Evolutionary conservation across 2,888 invertebrate species (phyloP).

Genomic region (Rhaphigaster nebulosa): DNA sequence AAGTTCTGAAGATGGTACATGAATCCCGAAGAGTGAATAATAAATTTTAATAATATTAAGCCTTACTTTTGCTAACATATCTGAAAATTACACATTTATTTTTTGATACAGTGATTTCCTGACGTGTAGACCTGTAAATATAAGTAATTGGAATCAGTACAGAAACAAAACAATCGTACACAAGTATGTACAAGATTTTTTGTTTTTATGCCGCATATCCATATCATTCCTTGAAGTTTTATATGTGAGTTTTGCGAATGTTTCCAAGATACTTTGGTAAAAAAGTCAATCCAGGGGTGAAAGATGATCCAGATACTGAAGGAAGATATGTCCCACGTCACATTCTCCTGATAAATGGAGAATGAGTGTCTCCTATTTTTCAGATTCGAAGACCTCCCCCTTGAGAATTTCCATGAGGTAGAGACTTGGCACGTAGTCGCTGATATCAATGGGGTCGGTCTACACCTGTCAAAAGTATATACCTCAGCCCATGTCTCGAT

Average conservation of each 20-base stretch:
- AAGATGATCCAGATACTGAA: background rate
- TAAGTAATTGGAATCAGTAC: too few species aligned
- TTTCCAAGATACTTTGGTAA: background rate
- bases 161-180: background rate
- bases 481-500: background rate
- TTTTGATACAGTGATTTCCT: too few species aligned
- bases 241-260: background rate
- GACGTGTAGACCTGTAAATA: too few species aligned
- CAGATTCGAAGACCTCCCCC: background rate
- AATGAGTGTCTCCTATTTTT: background rate
- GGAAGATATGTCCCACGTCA: background rate
- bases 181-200: background rate
- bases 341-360: conserved; percentile 5
- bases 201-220: background rate
- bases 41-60: too few species aligned
- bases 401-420: background rate
- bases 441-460: background rate
- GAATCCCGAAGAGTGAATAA: too few species aligned
- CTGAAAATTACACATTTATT: too few species aligned
- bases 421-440: background rate
- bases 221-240: background rate
- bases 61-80: too few species aligned
- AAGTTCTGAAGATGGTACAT: too few species aligned
- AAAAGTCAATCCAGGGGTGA: background rate
- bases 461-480: background rate